These are phyloP conservation scores for Peromyscus maniculatus DNA, from an alignment of 2,113 vertebrate species.

Conservation along the genomic window DNA sequence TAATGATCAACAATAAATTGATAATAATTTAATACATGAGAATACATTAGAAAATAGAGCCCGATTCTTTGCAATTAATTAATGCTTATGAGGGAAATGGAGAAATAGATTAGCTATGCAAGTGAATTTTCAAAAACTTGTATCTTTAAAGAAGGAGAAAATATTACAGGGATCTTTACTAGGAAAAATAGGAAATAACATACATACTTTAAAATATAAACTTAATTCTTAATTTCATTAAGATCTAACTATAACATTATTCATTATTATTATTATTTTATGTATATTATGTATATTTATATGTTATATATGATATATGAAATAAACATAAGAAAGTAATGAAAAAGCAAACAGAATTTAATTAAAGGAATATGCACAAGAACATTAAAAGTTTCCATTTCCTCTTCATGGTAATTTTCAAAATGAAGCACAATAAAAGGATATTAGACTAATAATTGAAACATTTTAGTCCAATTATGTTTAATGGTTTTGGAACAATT, in stretches of 20 bases:
- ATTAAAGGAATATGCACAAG: conserved; percentile 19
- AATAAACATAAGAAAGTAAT: neutral
- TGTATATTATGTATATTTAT: neutral
- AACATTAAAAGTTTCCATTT: conserved; percentile 1
- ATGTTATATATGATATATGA: neutral
- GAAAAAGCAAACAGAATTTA: conserved; percentile 53
- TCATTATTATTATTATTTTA: neutral
- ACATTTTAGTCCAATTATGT: conserved; percentile 71
- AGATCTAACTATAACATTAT: neutral
- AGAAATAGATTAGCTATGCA: neutral
- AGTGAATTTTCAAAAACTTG: neutral
- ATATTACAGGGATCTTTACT: neutral
- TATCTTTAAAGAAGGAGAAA: neutral
- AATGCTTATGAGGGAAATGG: neutral
- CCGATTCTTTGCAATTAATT: neutral
- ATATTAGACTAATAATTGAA: conserved; percentile 63
- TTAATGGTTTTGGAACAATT: conserved; percentile 58
- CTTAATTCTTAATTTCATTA: neutral
- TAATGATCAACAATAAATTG: neutral
- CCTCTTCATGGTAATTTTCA: conserved; percentile 38
- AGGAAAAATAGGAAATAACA: conserved; percentile 1
- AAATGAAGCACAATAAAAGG: conserved; percentile 56
- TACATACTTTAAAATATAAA: neutral
- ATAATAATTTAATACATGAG: neutral
- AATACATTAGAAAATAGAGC: neutral